phyloP scores from a whole-genome alignment of 2,888 invertebrate genomes.

The Hypena proboscidalis region DNA sequence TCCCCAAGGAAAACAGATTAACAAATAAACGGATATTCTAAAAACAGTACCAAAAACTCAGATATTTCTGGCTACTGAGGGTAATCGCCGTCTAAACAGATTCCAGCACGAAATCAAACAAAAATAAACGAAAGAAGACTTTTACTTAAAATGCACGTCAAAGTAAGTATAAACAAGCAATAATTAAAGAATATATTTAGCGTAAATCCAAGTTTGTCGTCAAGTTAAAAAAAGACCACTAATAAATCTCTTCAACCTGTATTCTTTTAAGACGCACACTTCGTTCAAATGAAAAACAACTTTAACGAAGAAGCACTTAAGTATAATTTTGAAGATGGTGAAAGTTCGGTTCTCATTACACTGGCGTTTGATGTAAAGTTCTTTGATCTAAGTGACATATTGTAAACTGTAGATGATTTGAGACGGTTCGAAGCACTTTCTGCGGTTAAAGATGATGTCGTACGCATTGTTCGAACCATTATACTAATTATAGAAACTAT shows the following conservation, averaged over 20 bases:
- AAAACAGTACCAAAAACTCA: conserved; percentile 21
- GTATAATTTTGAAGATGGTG: conserved; percentile 43
- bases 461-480: conserved; percentile 59
- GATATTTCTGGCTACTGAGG: conserved; percentile 26
- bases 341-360: conserved; percentile 58
- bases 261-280: conserved; percentile 40
- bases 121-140: conserved; percentile 45
- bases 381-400: conserved; percentile 80
- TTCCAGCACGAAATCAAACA: conserved; percentile 33
- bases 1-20: conserved; percentile 17
- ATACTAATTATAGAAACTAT: conserved; percentile 70
- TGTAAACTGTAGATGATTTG: conserved; percentile 78
- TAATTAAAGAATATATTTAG: conserved; percentile 62
- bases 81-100: conserved; percentile 34
- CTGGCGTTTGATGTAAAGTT: conserved; percentile 70
- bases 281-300: conserved; percentile 46
- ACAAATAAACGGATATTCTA: conserved; percentile 33
- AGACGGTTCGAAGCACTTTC: conserved; percentile 63
- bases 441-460: conserved; percentile 56
- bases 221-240: conserved; percentile 64
- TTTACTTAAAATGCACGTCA: conserved; percentile 56
- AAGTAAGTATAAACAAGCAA: conserved; percentile 61
- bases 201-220: conserved; percentile 69
- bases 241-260: conserved; percentile 49
- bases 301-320: conserved; percentile 40